These are phyloP conservation scores for Drosophila pectinifera DNA, from an alignment of 1,140 invertebrate genomes.

Conservation along the genomic window DNA sequence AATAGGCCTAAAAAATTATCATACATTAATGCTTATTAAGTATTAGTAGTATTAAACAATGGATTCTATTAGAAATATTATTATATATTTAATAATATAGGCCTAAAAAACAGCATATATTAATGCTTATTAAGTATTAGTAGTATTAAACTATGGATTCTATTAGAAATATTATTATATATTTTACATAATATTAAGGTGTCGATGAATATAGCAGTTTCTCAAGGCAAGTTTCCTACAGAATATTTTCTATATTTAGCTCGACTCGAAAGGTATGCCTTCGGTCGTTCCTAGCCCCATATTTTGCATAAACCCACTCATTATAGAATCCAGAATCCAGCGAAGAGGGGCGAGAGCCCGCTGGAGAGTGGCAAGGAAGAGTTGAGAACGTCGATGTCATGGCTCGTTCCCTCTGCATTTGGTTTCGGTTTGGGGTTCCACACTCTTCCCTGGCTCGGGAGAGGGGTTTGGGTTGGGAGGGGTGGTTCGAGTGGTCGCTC, in stretches of 20 bases:
- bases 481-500: slow-evolving; percentile 58
- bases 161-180: too few species aligned
- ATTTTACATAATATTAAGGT: too few species aligned
- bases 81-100: too few species aligned
- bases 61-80: too few species aligned
- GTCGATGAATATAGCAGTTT: too few species aligned
- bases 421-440: slow-evolving; percentile 33
- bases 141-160: too few species aligned
- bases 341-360: background rate
- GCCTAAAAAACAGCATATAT: too few species aligned
- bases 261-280: background rate
- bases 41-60: too few species aligned
- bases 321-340: slow-evolving; percentile 18
- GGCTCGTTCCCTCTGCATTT: slow-evolving; percentile 37
- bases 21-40: too few species aligned
- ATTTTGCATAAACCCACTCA: slow-evolving; percentile 20
- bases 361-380: background rate
- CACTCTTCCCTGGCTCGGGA: slow-evolving; percentile 8
- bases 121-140: too few species aligned
- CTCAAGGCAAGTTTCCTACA: too few species aligned
- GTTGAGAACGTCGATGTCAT: slow-evolving; percentile 37
- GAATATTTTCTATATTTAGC: background rate
- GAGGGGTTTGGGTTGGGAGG: slow-evolving; percentile 12
- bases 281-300: background rate
- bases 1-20: too few species aligned